Percentiles rank a stretch among this genome's conserved stretches.
These are phyloP conservation scores for Mugil cephalus DNA, from an alignment of 2,113 vertebrate species.

Conservation along the genomic window DNA sequence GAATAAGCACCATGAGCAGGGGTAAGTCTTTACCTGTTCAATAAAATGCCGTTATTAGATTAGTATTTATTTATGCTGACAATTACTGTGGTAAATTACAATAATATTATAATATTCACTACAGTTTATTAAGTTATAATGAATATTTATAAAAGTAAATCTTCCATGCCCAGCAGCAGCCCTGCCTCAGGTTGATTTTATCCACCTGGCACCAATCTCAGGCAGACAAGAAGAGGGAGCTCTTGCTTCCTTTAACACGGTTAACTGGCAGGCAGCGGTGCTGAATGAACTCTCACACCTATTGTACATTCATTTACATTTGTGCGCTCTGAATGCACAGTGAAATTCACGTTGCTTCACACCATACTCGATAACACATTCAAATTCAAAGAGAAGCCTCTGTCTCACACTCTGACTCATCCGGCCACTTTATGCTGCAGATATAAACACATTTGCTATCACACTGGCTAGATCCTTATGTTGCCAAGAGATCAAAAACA, in stretches of 20 bases:
- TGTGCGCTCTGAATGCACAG: background rate
- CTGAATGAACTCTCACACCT: conserved; percentile 23
- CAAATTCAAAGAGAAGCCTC: background rate
- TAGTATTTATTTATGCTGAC: background rate
- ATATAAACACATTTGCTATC: conserved; percentile 13
- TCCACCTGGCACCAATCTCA: conserved; percentile 50
- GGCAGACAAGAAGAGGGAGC: conserved; percentile 80
- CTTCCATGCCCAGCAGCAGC: conserved; percentile 17
- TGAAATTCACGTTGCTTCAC: background rate
- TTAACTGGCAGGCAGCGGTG: conserved; percentile 45
- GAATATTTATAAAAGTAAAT: conserved; percentile 9
- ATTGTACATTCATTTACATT: conserved; percentile 1
- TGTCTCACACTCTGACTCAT: conserved; percentile 3
- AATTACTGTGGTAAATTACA: background rate
- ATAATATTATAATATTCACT: background rate
- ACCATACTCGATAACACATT: background rate
- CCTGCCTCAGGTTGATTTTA: conserved; percentile 26
- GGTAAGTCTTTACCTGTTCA: background rate
- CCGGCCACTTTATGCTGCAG: background rate
- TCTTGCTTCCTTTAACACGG: conserved; percentile 65
- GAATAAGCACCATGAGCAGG: too few species aligned
- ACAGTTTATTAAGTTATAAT: background rate
- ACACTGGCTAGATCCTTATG: conserved; percentile 1
- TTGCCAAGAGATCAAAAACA: conserved; percentile 32
- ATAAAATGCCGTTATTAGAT: conserved; percentile 16